Percentiles rank a stretch among this genome's conserved stretches.
Conservation (phyloP, 2,113 vertebrate species). For the Lasiurus borealis region DNA sequence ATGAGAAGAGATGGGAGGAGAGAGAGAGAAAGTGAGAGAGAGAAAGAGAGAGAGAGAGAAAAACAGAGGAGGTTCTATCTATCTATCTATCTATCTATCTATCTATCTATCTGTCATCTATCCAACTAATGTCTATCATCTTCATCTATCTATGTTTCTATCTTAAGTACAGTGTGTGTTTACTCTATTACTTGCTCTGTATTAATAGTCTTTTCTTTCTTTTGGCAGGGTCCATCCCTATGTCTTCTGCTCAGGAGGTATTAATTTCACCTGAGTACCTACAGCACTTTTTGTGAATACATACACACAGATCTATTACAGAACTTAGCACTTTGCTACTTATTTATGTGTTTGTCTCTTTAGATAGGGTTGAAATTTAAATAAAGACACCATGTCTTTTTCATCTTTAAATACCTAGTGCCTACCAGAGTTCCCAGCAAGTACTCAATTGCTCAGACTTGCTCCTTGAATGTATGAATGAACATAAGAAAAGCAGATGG, state of each 20-base stretch:
- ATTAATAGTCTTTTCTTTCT: neutral
- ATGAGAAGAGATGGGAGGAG: neutral
- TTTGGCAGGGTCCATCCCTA: neutral
- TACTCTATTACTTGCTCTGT: neutral
- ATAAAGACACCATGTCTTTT: neutral
- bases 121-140: neutral
- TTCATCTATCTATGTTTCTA: neutral
- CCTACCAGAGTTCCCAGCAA: too few relatives aligned
- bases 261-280: neutral
- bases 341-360: neutral
- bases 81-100: neutral
- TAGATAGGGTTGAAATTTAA: constrained; percentile 20
- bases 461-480: neutral
- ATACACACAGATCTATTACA: neutral
- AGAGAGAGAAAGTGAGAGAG: neutral
- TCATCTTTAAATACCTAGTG: neutral
- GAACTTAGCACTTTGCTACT: neutral
- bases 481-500: neutral
- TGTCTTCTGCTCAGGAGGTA: neutral
- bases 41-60: neutral
- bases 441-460: neutral
- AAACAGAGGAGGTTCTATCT: too few relatives aligned
- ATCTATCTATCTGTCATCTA: neutral
- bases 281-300: neutral
- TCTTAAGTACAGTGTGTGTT: neutral